Percentiles rank a stretch among this genome's conserved stretches.
These are phyloP conservation scores for Anarsia innoxiella DNA, from an alignment of 2,888 invertebrate genomes.

Conservation along the genomic window DNA sequence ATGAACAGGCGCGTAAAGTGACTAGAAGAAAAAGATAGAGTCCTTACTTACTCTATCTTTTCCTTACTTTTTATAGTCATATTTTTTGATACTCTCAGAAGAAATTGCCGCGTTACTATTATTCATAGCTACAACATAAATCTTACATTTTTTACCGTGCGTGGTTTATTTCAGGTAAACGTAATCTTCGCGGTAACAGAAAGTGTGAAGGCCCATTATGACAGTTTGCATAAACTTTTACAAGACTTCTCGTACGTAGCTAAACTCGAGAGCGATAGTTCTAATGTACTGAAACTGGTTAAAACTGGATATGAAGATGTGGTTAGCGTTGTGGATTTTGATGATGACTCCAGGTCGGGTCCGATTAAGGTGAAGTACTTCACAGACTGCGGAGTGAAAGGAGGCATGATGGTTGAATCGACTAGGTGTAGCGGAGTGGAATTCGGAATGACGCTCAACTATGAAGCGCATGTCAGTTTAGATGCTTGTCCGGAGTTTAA, in stretches of 20 bases:
- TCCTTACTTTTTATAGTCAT: too few species aligned
- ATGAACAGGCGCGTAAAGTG: too few species aligned
- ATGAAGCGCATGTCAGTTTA: constrained; percentile 77
- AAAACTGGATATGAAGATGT: constrained; percentile 86
- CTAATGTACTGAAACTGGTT: constrained; percentile 89
- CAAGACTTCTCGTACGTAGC: constrained; percentile 85
- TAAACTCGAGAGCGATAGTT: constrained; percentile 85
- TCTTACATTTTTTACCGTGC: too few species aligned
- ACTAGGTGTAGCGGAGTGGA: constrained; percentile 77
- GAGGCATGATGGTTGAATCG: constrained; percentile 56
- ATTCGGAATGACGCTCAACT: constrained; percentile 77
- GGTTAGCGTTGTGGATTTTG: constrained; percentile 77
- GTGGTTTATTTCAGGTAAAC: constrained; percentile 75
- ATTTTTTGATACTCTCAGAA: too few species aligned
- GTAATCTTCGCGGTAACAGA: constrained; percentile 91
- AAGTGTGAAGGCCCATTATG: constrained; percentile 79
- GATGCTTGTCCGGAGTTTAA: constrained; percentile 72
- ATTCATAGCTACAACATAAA: too few species aligned
- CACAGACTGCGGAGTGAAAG: constrained; percentile 79
- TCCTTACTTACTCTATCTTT: too few species aligned
- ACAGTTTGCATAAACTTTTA: constrained; percentile 80
- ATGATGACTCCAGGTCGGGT: constrained; percentile 75
- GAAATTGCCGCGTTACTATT: too few species aligned
- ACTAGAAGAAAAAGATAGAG: too few species aligned
- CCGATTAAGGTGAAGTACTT: constrained; percentile 80